Percentiles rank a stretch among this genome's conserved stretches.
These are phyloP conservation scores for Pseudotriccus pelzelni DNA, from an alignment of 2,797 vertebrate genomes.

Conservation along the genomic window DNA sequence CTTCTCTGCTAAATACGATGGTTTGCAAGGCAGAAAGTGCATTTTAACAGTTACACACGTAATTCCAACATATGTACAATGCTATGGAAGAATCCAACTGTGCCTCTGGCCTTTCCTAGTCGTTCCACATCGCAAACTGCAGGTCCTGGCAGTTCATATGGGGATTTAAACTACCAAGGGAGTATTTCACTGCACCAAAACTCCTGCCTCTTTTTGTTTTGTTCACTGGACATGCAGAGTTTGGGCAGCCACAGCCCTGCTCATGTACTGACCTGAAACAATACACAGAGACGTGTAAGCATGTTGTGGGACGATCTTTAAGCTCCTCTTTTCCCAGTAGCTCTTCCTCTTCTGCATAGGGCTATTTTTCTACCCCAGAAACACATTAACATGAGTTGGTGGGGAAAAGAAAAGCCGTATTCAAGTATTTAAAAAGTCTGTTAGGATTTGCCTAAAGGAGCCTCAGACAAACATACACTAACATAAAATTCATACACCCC, in stretches of 20 bases:
- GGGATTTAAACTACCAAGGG: background rate
- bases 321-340: background rate
- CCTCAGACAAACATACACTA: constrained; percentile 41
- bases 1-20: background rate
- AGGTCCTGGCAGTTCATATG: background rate
- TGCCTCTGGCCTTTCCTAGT: background rate
- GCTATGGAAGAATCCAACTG: background rate
- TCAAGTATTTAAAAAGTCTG: background rate
- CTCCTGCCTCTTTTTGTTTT: background rate
- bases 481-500: constrained; percentile 37
- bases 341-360: background rate
- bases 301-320: background rate
- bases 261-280: background rate
- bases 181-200: background rate
- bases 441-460: constrained; percentile 34
- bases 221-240: background rate
- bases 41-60: background rate
- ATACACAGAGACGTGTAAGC: background rate
- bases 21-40: background rate
- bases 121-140: background rate
- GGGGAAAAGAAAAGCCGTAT: background rate
- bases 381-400: background rate
- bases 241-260: background rate
- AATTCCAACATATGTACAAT: background rate
- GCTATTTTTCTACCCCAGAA: background rate